Evolutionary conservation across 2,888 invertebrate species (phyloP).

Genomic region (Amblyjoppa proteus): DNA sequence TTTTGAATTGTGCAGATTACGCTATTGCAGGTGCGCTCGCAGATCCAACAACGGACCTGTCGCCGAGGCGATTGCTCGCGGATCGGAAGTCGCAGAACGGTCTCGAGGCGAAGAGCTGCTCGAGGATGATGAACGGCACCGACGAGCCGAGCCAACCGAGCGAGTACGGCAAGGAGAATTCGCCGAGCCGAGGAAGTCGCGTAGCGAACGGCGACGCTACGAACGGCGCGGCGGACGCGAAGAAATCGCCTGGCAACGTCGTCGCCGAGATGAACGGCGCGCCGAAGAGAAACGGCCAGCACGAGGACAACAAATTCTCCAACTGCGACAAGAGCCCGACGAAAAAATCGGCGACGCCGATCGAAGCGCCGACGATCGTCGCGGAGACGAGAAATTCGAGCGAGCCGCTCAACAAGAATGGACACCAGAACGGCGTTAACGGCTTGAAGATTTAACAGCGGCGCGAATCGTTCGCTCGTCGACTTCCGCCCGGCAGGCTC

Average conservation of each 20-base stretch:
- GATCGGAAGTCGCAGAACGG: slow-evolving; percentile 73
- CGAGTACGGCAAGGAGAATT: slow-evolving; percentile 38
- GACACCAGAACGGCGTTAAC: slow-evolving; percentile 56
- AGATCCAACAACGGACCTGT: slow-evolving; percentile 49
- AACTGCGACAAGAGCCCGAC: slow-evolving; percentile 44
- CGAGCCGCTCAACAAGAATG: slow-evolving; percentile 53
- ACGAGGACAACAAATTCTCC: slow-evolving; percentile 39
- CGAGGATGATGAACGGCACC: slow-evolving; percentile 48
- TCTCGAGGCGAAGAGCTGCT: slow-evolving; percentile 58
- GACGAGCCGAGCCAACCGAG: slow-evolving; percentile 14
- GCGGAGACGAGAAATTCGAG: slow-evolving; percentile 17
- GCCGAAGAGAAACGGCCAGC: slow-evolving; percentile 38
- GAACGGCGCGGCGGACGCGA: slow-evolving; percentile 19
- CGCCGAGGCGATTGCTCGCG: slow-evolving; percentile 48
- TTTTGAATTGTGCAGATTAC: slow-evolving; percentile 74
- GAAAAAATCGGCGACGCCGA: slow-evolving; percentile 49
- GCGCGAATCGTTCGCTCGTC: slow-evolving; percentile 14
- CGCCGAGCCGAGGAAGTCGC: slow-evolving; percentile 6
- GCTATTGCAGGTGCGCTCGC: slow-evolving; percentile 59
- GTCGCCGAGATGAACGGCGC: slow-evolving; percentile 34
- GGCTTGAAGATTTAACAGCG: slow-evolving; percentile 72
- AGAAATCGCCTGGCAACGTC: slow-evolving; percentile 13
- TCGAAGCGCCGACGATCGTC: background rate
- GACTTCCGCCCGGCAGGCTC: background rate
- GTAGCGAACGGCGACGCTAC: slow-evolving; percentile 27